Evolutionary conservation across 2,888 invertebrate genomes (phyloP), one percentile per base, ranked within the genome.

Genomic region (Bombylius major): DNA sequence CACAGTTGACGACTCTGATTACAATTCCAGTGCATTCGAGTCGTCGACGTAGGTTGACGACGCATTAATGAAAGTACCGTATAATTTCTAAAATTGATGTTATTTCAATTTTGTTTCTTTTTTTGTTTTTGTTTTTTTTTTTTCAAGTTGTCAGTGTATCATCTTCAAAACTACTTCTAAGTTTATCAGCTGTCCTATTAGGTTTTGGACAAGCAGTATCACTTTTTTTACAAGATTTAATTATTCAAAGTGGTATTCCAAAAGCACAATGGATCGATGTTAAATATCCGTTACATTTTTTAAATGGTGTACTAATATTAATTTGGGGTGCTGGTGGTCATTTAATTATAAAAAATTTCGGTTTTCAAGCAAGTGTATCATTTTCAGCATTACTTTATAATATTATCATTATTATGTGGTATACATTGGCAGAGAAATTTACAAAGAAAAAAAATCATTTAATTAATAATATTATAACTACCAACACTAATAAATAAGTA

Each of bases 191-290:
- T 3, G 73, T 72, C 4, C 61, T 73, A 0, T 60, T 73, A 44
- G 72, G 72, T n/a, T 73, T 73, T 36, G 72, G 72, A 6, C 72
- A 73, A 59, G 68, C 72, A 7, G 72, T 73, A 1, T 71, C 73
- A 32, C 62, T 71, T 46, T 73, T 73, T 45, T 62, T 73, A 23
- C 72, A 73, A 60, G 70, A 73, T 52, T 65, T 70, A 46, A 69
- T 73, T 39, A 65, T 72, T n/a, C 70, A 73, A 60, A 66, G 67
- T 62, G 69, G 70, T 56, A 71, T 71, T 68, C 66, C 70, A 23
- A 66, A 68, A 3, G 67, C 71, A 36, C 70, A 73, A 51, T 73
- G 73, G 72, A 69, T 62, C 9, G 67, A 69, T 36, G 71, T 73
- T 9, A 68, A 69, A 11, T 66, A 65, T 51, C 71, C 72, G 1